Evolutionary conservation across 2,113 vertebrate genomes (phyloP).

Genomic region (Entelurus aequoreus): DNA sequence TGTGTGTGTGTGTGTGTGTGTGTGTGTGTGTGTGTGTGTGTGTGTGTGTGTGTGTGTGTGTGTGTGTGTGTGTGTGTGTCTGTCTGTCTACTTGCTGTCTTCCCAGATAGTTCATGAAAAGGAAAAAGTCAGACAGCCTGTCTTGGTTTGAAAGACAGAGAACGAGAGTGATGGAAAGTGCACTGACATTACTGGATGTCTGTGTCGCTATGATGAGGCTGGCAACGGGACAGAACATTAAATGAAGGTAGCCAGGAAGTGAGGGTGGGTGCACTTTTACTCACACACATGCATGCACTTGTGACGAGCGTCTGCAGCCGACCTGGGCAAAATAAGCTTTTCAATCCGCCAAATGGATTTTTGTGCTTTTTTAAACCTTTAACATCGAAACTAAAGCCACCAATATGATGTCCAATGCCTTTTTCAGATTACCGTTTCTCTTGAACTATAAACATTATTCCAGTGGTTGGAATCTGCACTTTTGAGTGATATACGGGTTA

Average conservation of each 20-base stretch:
- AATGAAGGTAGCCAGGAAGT: constrained; percentile 12
- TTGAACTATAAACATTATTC: no score
- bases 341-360: no score
- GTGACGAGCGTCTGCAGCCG: neutral
- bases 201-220: constrained; percentile 45
- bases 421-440: no score
- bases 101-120: constrained; percentile 3
- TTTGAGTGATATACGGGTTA: no score
- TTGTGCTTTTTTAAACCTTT: no score
- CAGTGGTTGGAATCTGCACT: no score
- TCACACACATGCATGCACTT: constrained; percentile 18
- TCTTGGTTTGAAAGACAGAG: neutral
- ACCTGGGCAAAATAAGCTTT: no score
- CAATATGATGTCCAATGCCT: no score
- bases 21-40: constrained; percentile 18
- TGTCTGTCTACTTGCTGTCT: no score
- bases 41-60: constrained; percentile 20
- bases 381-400: no score
- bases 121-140: neutral
- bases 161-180: neutral
- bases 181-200: constrained; percentile 34
- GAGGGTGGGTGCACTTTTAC: neutral
- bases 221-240: constrained; percentile 42
- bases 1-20: constrained; percentile 12
- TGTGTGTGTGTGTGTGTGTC: constrained; percentile 16